Conservation (phyloP, 2,797 vertebrate species). For the Pseudocheirus occidentalis region DNA sequence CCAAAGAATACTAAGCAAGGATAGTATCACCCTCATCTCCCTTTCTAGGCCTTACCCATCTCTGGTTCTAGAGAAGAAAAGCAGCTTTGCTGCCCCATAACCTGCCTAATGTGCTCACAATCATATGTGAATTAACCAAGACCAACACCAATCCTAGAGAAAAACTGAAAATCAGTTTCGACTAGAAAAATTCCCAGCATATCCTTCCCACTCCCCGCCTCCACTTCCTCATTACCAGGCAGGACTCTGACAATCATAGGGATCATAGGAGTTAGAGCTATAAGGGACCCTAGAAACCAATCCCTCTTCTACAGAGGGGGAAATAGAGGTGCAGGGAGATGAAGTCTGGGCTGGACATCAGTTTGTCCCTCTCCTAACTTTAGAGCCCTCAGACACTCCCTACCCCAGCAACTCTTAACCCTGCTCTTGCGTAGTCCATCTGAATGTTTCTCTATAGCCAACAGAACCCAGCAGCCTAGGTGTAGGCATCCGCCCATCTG, state of each 20-base stretch:
- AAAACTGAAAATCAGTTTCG: not conserved
- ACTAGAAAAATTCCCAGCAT: not conserved
- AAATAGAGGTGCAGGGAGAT: not conserved
- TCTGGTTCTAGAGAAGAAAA: not conserved
- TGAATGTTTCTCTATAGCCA: constrained; percentile 74
- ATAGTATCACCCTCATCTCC: not conserved
- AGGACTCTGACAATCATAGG: not conserved
- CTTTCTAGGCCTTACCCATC: not conserved
- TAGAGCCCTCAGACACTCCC: not conserved
- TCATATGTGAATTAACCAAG: not conserved
- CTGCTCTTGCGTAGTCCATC: constrained; percentile 64
- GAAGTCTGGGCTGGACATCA: constrained; percentile 10
- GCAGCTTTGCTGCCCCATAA: not conserved
- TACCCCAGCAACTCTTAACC: not conserved
- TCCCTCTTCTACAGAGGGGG: not conserved
- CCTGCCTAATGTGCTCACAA: not conserved
- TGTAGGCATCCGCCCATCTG: constrained; percentile 66
- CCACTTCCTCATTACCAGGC: not conserved
- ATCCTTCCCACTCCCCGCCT: not conserved
- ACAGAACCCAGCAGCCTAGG: constrained; percentile 55
- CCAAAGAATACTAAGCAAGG: not conserved
- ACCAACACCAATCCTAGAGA: not conserved
- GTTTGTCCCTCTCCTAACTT: not conserved
- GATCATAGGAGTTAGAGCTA: not conserved
- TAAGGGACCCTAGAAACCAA: not conserved